phyloP scores from a whole-genome alignment of 2,888 invertebrate genomes.

The Dryobota labecula region DNA sequence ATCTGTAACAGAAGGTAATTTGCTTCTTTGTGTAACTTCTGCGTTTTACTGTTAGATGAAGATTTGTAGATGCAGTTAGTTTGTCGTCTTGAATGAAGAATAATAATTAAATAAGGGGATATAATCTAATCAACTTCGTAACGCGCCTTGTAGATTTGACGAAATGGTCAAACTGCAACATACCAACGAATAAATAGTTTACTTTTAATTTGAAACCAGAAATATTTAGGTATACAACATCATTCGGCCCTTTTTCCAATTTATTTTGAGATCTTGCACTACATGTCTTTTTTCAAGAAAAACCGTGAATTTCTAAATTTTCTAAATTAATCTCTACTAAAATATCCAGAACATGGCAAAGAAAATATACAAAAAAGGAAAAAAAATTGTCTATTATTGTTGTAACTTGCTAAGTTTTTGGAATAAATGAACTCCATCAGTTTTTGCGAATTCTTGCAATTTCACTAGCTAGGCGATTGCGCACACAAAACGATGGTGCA shows the following conservation, averaged over 20 bases:
- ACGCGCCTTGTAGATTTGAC: neutral
- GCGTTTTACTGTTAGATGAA: conserved; percentile 20
- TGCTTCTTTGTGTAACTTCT: conserved; percentile 36
- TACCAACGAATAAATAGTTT: too few species aligned
- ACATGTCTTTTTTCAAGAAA: too few species aligned
- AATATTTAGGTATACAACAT: too few species aligned
- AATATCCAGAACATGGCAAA: too few species aligned
- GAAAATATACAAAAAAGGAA: too few species aligned
- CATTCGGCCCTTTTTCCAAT: too few species aligned
- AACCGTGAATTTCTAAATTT: too few species aligned
- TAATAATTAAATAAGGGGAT: neutral
- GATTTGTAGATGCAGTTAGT: neutral
- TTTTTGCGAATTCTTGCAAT: conserved; percentile 7
- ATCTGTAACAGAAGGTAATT: conserved; percentile 31
- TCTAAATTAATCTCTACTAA: too few species aligned
- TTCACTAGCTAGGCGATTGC: conserved; percentile 4
- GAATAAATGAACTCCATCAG: neutral
- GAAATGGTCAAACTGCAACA: neutral
- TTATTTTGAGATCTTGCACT: too few species aligned
- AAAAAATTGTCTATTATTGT: too few species aligned
- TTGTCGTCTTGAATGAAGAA: neutral
- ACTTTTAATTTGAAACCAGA: neutral
- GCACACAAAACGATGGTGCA: conserved; percentile 18
- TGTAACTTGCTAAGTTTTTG: neutral
- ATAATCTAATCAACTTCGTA: neutral